These are phyloP conservation scores for Melopsittacus undulatus DNA, from an alignment of 2,797 vertebrate species.

Conservation along the genomic window DNA sequence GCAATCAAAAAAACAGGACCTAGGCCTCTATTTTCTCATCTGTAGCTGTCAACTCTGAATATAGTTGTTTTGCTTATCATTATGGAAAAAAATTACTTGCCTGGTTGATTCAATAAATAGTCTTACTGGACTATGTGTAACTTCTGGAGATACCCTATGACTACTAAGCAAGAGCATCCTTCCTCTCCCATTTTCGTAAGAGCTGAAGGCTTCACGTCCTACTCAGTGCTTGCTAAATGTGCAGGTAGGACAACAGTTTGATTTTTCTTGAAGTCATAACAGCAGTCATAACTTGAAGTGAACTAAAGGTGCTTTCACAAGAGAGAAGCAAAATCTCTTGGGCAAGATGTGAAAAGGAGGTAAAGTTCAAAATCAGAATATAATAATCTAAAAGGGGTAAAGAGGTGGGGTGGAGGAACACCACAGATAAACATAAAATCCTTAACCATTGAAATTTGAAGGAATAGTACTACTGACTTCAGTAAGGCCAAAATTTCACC, in stretches of 20 bases:
- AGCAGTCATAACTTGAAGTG: background rate
- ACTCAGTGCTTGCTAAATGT: background rate
- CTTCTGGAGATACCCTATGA: background rate
- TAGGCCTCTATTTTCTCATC: background rate
- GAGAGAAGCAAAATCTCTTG: background rate
- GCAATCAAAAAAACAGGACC: background rate
- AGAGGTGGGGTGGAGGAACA: fast-evolving
- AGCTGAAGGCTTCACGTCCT: background rate
- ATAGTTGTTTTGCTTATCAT: background rate
- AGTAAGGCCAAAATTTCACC: background rate
- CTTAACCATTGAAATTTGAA: background rate
- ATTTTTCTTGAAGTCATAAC: background rate
- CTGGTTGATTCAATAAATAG: background rate
- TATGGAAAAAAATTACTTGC: background rate
- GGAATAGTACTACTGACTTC: background rate
- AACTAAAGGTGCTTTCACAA: background rate
- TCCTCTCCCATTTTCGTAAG: background rate
- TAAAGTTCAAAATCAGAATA: background rate
- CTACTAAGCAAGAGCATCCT: background rate
- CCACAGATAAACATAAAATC: background rate
- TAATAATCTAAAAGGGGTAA: background rate
- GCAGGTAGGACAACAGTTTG: background rate
- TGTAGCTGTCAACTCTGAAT: background rate
- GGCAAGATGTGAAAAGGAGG: background rate
- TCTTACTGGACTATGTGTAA: background rate